Evolutionary conservation across 2,113 vertebrate species (phyloP), one percentile per base, ranked within the genome.

Genomic region (Saccopteryx bilineata): DNA sequence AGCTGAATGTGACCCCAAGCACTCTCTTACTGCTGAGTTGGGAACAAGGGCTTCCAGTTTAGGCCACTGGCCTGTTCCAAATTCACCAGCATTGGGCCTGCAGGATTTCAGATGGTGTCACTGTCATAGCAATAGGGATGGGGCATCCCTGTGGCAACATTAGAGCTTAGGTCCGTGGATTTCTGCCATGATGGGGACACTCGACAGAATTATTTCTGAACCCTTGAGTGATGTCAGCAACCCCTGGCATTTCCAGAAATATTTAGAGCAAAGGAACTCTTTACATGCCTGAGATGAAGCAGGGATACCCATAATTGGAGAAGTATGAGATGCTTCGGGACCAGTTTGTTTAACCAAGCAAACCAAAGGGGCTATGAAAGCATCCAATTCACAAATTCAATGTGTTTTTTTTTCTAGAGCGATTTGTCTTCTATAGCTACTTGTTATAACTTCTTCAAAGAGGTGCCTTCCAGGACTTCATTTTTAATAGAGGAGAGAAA

Each of bases 401-500:
- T 48, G 2, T 76, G 80, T 90, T 83, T 46, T 1, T 78, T 83
- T 90, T 82, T 21, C 65, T 80, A 39, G 15, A 78, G n/a, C 3
- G 9, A 24, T 80, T 80, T 71, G 39, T 46, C 69, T 76, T 91
- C 28, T 56, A 46, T 52, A 86, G 65, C 71, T 68, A 79, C 84
- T 87, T 80, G 24, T 56, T 87, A 33, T 33, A 91, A 82, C 9
- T 48, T 52, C 94, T 87, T 69, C 82, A 71, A 54, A 69, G 69
- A 74, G 52, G 24, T 61, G 14, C 6, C 56, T 90, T 58, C 2
- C 18, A 68, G 76, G 10, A 81, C 81, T 76, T 84, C 24, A 11
- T 90, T 94, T 96, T 89, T 91, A 90, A 86, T 52, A 87, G 72
- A 60, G 46, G 39, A 66, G 33, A 82, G 88, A 76, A 92, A 78